Conservation (phyloP, 2,888 invertebrate species). For the Holacanthella duospinosa region DNA sequence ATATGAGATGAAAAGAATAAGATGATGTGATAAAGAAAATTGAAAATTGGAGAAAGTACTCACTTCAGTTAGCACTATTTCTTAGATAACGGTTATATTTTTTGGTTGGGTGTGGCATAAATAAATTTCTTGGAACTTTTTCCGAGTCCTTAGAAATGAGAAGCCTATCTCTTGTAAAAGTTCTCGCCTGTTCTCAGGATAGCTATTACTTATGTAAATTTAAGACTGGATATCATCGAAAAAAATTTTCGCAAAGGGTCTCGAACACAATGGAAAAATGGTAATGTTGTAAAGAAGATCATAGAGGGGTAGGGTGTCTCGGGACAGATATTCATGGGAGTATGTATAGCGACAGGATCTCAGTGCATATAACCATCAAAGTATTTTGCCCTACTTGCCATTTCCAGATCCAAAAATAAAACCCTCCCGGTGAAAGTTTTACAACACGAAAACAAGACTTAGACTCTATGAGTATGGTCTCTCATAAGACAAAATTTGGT, state of each 20-base stretch:
- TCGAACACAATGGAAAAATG: neutral
- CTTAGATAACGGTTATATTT: no score
- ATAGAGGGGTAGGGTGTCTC: neutral
- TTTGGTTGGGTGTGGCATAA: no score
- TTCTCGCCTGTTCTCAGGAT: neutral
- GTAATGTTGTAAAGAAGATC: neutral
- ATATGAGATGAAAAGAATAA: no score
- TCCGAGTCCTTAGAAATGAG: neutral
- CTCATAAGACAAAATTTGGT: neutral
- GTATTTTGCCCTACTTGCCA: no score
- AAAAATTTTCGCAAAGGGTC: neutral
- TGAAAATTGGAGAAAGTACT: no score
- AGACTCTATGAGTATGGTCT: neutral
- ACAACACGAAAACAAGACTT: neutral
- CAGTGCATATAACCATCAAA: no score
- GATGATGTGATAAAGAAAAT: no score
- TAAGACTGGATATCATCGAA: neutral
- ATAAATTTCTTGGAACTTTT: no score
- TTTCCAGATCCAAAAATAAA: no score
- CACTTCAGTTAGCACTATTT: no score
- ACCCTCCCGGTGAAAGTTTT: no score
- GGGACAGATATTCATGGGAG: neutral
- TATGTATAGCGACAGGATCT: no score
- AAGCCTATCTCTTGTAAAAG: neutral
- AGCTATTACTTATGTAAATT: neutral